Conservation (phyloP, 2,888 invertebrate species). For the Taenaris catops region DNA sequence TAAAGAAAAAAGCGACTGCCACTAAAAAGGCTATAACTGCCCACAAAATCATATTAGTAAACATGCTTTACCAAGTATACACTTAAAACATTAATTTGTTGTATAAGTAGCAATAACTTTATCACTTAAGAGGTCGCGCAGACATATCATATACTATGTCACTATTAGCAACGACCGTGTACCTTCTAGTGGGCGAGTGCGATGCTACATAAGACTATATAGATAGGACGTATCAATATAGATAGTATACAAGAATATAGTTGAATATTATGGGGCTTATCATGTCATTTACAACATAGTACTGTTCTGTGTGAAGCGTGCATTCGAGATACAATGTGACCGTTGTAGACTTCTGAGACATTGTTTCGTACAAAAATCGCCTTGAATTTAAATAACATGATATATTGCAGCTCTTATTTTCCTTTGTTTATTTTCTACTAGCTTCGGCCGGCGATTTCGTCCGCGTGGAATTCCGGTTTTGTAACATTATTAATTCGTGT, state of each 20-base stretch:
- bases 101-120: not conserved
- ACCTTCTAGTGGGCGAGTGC: slow-evolving; percentile 1
- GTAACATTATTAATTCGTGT: no score
- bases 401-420: no score
- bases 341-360: slow-evolving; percentile 7
- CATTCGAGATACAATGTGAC: slow-evolving; percentile 35
- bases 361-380: slow-evolving; percentile 31
- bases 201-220: slow-evolving; percentile 13
- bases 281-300: no score
- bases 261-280: slow-evolving; percentile 5
- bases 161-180: not conserved
- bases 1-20: slow-evolving; percentile 39
- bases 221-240: slow-evolving; percentile 12
- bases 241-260: slow-evolving; percentile 8
- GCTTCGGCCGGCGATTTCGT: no score
- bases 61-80: no score
- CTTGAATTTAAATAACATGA: slow-evolving; percentile 17
- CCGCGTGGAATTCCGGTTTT: no score
- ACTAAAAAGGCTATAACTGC: slow-evolving; percentile 20
- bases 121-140: slow-evolving; percentile 6
- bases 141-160: slow-evolving; percentile 1
- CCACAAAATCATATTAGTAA: slow-evolving; percentile 22
- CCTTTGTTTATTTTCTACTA: no score
- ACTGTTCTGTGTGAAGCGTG: slow-evolving; percentile 42
- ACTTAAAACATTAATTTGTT: no score